Conservation (phyloP, 1,140 invertebrate species). For the Caenorhabditis brenneri region DNA sequence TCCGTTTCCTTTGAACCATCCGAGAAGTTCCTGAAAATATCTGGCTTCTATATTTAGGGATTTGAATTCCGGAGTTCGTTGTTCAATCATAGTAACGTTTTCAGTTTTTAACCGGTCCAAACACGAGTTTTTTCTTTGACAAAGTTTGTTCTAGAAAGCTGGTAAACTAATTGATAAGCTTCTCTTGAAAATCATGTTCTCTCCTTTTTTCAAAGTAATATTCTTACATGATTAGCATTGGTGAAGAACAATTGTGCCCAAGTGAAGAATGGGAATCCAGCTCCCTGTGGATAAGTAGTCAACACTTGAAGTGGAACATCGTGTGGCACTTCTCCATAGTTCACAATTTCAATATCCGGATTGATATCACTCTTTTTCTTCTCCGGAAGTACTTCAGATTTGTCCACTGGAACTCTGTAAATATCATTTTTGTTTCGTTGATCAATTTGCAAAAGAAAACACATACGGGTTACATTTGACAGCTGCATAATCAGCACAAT, state of each 20-base stretch:
- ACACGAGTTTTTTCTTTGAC: slow-evolving; percentile 4
- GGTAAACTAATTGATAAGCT: no score
- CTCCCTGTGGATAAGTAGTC: slow-evolving; percentile 70
- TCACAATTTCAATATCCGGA: slow-evolving; percentile 53
- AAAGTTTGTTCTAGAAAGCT: no score
- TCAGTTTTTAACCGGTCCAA: no score
- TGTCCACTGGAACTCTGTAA: slow-evolving; percentile 59
- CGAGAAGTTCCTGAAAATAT: slow-evolving; percentile 63
- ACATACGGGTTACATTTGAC: slow-evolving; percentile 55
- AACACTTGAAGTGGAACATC: slow-evolving; percentile 66
- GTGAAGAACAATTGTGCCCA: slow-evolving; percentile 70
- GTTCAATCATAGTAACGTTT: no score
- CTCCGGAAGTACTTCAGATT: slow-evolving; percentile 60
- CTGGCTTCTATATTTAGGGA: no score
- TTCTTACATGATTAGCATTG: slow-evolving; percentile 58
- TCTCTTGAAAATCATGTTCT: no score
- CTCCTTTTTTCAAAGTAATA: no score
- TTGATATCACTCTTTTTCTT: slow-evolving; percentile 59
- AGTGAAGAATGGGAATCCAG: slow-evolving; percentile 69
- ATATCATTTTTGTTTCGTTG: background rate
- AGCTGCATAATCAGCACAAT: slow-evolving; percentile 67
- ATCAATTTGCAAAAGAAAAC: background rate
- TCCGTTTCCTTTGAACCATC: slow-evolving; percentile 71
- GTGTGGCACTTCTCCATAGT: slow-evolving; percentile 66
- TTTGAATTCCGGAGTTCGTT: no score